Percentiles rank a stretch among this genome's conserved stretches.
phyloP scores from a whole-genome alignment of 2,113 vertebrate species.

The Stomatorhinus ivindoensis region DNA sequence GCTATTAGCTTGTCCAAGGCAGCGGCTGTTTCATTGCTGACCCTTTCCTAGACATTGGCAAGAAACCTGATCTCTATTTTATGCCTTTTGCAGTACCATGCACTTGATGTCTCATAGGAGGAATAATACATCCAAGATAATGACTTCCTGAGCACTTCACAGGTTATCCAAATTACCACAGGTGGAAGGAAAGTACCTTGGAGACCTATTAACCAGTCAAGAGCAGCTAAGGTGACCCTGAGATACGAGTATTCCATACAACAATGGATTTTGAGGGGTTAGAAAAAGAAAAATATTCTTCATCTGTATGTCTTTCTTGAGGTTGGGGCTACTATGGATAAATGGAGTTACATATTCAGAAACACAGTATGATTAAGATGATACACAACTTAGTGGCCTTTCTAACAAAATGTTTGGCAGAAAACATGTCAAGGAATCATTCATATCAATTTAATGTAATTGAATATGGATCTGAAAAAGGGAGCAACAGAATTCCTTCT shows the following conservation, averaged over 20 bases:
- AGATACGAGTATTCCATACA: not conserved
- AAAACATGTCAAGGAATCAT: not conserved
- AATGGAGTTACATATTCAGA: not conserved
- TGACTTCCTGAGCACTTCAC: not conserved
- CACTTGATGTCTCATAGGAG: not conserved
- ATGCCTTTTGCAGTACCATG: not conserved
- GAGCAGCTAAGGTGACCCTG: not conserved
- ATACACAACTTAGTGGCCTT: not conserved
- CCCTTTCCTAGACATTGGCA: not conserved
- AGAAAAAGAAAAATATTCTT: not conserved
- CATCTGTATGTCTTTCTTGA: not conserved
- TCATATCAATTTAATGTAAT: not conserved
- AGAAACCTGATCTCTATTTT: not conserved
- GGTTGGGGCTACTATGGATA: not conserved
- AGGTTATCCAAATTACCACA: not conserved
- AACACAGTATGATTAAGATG: not conserved
- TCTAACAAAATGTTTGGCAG: not conserved
- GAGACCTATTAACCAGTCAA: not conserved
- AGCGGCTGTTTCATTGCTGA: not conserved
- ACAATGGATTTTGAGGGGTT: not conserved
- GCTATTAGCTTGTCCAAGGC: not conserved
- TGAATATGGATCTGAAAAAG: not conserved
- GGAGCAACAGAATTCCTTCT: not conserved
- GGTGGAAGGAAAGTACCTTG: not conserved
- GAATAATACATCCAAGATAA: not conserved